Evolutionary conservation across 2,113 vertebrate species (phyloP).

Genomic region (Opisthocomus hoazin): DNA sequence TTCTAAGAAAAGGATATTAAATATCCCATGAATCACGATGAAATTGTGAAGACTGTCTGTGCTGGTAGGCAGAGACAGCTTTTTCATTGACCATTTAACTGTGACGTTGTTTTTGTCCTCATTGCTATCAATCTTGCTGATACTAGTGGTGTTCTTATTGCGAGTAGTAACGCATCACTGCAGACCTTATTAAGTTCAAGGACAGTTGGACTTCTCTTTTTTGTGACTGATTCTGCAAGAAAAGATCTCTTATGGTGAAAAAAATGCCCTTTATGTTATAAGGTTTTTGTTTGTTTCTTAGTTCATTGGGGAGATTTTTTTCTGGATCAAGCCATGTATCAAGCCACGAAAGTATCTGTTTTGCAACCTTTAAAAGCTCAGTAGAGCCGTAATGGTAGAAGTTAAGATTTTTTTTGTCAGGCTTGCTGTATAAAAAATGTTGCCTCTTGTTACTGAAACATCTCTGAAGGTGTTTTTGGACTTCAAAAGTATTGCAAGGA

Average conservation of each 20-base stretch:
- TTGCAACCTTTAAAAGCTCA: not conserved
- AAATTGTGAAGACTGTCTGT: not conserved
- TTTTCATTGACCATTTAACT: not conserved
- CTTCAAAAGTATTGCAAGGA: constrained; percentile 5
- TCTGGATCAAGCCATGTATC: not conserved
- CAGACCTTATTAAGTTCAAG: not conserved
- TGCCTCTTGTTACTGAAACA: not conserved
- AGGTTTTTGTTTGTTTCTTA: not conserved
- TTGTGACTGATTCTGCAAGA: not conserved
- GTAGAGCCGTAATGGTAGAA: not conserved
- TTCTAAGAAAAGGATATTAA: not conserved
- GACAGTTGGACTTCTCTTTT: not conserved
- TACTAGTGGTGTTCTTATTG: not conserved
- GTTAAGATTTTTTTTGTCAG: not conserved
- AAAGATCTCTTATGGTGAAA: not conserved
- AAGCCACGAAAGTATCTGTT: not conserved
- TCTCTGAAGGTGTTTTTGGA: not conserved
- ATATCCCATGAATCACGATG: not conserved
- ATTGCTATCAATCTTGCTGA: not conserved
- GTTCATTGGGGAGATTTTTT: not conserved
- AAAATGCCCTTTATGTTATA: not conserved
- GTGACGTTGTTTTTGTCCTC: not conserved
- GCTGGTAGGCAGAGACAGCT: not conserved
- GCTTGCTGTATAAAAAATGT: not conserved
- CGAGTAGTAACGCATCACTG: not conserved